phyloP scores from a whole-genome alignment of 2,888 invertebrate species.

The Labia minor region DNA sequence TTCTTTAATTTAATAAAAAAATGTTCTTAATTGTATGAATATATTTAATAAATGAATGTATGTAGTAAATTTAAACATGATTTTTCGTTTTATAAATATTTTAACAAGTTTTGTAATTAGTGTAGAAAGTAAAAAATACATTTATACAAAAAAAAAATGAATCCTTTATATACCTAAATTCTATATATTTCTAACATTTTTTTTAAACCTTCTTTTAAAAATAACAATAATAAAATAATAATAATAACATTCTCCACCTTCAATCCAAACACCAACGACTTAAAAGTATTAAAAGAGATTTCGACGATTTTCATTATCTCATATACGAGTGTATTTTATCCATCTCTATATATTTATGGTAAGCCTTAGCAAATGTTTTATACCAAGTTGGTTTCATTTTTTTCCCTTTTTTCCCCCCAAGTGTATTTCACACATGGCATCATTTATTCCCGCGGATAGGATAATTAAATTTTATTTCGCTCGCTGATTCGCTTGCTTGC shows the following conservation, averaged over 20 bases:
- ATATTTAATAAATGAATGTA: no score
- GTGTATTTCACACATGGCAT: constrained; percentile 13
- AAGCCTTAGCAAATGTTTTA: constrained; percentile 13
- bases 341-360: neutral
- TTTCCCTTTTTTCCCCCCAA: neutral
- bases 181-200: no score
- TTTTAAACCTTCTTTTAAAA: no score
- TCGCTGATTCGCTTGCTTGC: constrained; percentile 5
- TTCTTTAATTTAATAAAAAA: no score
- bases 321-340: neutral
- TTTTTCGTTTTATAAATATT: no score
- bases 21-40: no score
- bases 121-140: no score
- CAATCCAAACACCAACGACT: neutral
- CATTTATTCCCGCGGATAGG: constrained; percentile 13
- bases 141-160: neutral
- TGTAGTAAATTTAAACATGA: no score
- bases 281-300: neutral
- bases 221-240: no score
- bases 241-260: no score
- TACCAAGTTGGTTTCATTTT: neutral
- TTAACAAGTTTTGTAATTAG: no score
- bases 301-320: neutral
- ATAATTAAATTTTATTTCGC: constrained; percentile 13
- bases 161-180: no score